These are phyloP conservation scores for Discoglossus pictus DNA, from an alignment of 2,797 vertebrate genomes.

Conservation along the genomic window DNA sequence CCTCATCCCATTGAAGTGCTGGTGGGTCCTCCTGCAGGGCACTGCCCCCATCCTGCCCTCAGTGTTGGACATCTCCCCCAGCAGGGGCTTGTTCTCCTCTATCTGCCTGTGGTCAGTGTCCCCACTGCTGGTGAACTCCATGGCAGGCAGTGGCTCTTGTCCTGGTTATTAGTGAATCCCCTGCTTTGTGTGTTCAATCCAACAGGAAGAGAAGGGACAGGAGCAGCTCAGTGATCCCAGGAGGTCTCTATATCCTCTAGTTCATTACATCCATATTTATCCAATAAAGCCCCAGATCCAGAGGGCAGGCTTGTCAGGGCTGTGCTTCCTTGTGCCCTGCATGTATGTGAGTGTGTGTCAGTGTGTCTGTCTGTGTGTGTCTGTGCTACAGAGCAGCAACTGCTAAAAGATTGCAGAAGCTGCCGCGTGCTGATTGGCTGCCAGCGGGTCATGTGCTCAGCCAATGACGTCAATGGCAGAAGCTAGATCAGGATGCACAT, in stretches of 20 bases:
- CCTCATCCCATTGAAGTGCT: constrained; percentile 89
- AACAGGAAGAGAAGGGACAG: background rate
- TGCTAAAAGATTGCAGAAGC: constrained; percentile 42
- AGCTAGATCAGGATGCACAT: constrained; percentile 54
- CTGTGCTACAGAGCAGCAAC: constrained; percentile 27
- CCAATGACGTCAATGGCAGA: constrained; percentile 22
- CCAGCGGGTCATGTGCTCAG: background rate
- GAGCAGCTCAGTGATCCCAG: background rate
- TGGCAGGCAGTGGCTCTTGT: constrained; percentile 58
- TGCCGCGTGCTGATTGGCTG: constrained; percentile 18
- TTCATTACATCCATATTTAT: constrained; percentile 29
- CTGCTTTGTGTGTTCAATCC: no score
- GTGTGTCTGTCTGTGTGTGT: constrained; percentile 22
- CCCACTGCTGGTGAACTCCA: constrained; percentile 84
- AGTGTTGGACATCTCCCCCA: constrained; percentile 82
- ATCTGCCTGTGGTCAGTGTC: constrained; percentile 82
- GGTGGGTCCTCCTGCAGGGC: constrained; percentile 83
- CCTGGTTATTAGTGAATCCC: background rate
- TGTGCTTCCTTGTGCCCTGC: constrained; percentile 12
- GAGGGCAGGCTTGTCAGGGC: background rate
- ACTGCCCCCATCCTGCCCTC: constrained; percentile 80
- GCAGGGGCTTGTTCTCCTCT: constrained; percentile 91
- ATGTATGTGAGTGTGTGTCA: constrained; percentile 21
- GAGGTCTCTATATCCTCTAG: constrained; percentile 7
- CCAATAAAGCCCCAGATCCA: constrained; percentile 3